Conservation (phyloP, 2,888 invertebrate genomes). For the Apotomis betuletana region DNA sequence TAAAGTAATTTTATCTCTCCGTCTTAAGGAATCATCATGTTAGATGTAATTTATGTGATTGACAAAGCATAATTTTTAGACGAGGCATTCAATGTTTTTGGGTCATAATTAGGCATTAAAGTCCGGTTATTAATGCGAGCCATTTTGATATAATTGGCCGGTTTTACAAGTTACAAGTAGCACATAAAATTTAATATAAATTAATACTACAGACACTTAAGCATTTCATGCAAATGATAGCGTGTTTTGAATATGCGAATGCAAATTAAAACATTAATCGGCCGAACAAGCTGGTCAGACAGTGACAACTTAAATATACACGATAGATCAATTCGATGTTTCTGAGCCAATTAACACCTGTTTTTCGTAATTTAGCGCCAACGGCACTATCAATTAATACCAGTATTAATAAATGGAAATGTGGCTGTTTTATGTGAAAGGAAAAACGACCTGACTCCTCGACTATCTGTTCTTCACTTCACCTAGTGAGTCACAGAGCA, state of each 20-base stretch:
- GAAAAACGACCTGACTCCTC: too few species aligned
- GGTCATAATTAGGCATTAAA: too few species aligned
- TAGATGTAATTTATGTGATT: too few species aligned
- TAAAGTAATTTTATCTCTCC: too few species aligned
- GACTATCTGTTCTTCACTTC: too few species aligned
- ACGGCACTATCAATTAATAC: conserved; percentile 10
- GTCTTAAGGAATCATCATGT: too few species aligned
- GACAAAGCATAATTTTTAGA: too few species aligned
- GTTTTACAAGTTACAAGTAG: background rate
- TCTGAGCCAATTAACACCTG: conserved; percentile 6
- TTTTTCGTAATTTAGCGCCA: conserved; percentile 14
- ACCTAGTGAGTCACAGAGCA: too few species aligned
- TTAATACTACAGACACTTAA: background rate
- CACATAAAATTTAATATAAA: background rate
- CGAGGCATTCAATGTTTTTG: too few species aligned
- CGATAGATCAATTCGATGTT: conserved; percentile 18
- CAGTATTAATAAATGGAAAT: conserved; percentile 9
- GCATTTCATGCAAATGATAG: conserved; percentile 7
- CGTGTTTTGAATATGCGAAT: background rate
- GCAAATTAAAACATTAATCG: conserved; percentile 15
- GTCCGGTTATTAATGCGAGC: too few species aligned
- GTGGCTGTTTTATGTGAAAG: background rate
- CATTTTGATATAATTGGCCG: too few species aligned
- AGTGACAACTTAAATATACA: conserved; percentile 26
- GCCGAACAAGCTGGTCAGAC: background rate